Base-by-base conservation (phyloP, 2,113 vertebrate genomes). In the Indicator indicator region DNA sequence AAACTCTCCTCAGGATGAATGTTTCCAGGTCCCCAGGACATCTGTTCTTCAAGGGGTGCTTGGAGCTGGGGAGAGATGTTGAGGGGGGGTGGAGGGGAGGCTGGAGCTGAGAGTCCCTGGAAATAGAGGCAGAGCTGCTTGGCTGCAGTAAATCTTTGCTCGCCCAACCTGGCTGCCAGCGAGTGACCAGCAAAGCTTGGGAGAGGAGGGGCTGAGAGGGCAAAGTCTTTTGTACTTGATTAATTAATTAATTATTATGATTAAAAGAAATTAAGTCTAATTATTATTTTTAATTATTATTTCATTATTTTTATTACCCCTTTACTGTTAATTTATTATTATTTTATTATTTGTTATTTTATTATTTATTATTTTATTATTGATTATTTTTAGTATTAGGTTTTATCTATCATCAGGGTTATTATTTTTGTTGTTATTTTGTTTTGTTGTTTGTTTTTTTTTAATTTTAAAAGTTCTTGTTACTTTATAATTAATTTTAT, bases 1-100 rank as follows among this genome's bases (percentile, higher is more conserved):
- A 97, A 97, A 97, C 94, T 94, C 93, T 71, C 95, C 73, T 69
- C 62, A 84, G 91, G 87, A 95, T 91, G 56, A 93, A 97, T 97
- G 91, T 95, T 81, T 80, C 9, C 90, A 58, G 86, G 93, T 75
- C 96, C 90, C 90, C 69, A 38, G 95, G 95, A 88, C 97, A 97
- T 97, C 97, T 97, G 97, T 97, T 97, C 90, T 73, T 96, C 74
- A 63, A 88, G 74, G 95, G 84, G 86, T 82, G 92, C 96, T 95
- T 90, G n/a, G 95, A 96, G 92, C 93, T 36, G 88, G 20, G 46
- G 48, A 23, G 48, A 21, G 48, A 50, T 48, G 46, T 8, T 6
- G 44, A 15, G 16, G 42, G 42, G 16, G 42, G 18, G 46, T 6
- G 8, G 46, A 19, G 9, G 48, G 48, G 89, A 83, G 91, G 77